Evolutionary conservation across 2,888 invertebrate genomes (phyloP).

Genomic region (Stomorhina lunata): DNA sequence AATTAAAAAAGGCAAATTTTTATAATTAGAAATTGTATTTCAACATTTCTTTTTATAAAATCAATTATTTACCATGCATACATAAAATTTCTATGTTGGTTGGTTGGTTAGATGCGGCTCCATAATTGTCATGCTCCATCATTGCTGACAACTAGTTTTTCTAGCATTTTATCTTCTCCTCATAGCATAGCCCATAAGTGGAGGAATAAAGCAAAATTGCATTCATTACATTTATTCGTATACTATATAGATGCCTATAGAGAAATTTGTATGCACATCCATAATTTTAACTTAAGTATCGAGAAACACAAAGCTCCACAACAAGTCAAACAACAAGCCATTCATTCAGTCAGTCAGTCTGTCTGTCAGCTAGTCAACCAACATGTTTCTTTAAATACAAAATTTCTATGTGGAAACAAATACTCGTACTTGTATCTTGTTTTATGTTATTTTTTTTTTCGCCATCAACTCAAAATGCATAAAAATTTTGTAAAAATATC

Average conservation of each 20-base stretch:
- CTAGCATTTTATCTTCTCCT: not conserved
- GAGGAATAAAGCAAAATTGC: constrained; percentile 26
- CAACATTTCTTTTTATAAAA: not conserved
- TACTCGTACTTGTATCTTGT: not conserved
- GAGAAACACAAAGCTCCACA: not conserved
- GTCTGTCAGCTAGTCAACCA: too few relatives aligned
- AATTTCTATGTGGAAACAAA: constrained; percentile 27
- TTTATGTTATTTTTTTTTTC: not conserved
- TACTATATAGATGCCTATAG: not conserved
- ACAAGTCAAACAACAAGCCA: constrained; percentile 19
- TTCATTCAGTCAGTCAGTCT: too few relatives aligned
- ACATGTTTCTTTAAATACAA: constrained; percentile 29
- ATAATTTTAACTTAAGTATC: constrained; percentile 26
- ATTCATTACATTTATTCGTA: not conserved
- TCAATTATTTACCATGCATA: constrained; percentile 10
- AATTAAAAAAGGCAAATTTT: too few relatives aligned
- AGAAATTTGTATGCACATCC: constrained; percentile 40
- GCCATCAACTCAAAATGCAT: constrained; percentile 23
- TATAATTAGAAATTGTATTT: not conserved
- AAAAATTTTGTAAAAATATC: not conserved
- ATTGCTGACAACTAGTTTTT: constrained; percentile 52
- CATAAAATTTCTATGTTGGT: constrained; percentile 14
- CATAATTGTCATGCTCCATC: constrained; percentile 41
- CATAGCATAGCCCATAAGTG: constrained; percentile 19
- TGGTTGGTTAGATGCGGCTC: too few relatives aligned